These are phyloP conservation scores for Bombylius discolor DNA, from an alignment of 2,888 invertebrate species.

Conservation along the genomic window DNA sequence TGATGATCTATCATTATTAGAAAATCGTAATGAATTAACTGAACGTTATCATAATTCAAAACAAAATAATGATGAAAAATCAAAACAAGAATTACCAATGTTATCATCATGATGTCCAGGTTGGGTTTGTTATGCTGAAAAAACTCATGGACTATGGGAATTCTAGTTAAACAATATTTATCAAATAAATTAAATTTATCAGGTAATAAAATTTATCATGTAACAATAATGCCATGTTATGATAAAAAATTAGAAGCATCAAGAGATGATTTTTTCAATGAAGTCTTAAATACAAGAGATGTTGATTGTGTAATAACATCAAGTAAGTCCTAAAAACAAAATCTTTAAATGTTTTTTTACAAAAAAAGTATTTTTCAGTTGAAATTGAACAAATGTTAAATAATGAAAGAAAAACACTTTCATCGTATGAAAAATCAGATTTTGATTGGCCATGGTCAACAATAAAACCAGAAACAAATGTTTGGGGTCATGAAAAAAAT, in stretches of 20 bases:
- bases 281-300: slow-evolving; percentile 61
- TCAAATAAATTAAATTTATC: slow-evolving; percentile 37
- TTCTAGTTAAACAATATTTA: slow-evolving; percentile 30
- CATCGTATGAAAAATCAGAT: slow-evolving; percentile 38
- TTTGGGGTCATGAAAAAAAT: slow-evolving; percentile 47
- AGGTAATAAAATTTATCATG: slow-evolving; percentile 64
- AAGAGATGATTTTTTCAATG: slow-evolving; percentile 76
- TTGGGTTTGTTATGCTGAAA: slow-evolving; percentile 99
- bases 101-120: slow-evolving; percentile 94
- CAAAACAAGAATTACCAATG: slow-evolving; percentile 62
- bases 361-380: slow-evolving; percentile 41
- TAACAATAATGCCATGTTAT: slow-evolving; percentile 96
- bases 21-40: slow-evolving; percentile 77
- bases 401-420: slow-evolving; percentile 43
- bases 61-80: slow-evolving; percentile 1
- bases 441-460: slow-evolving; percentile 57
- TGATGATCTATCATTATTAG: slow-evolving; percentile 75
- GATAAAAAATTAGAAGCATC: slow-evolving; percentile 98
- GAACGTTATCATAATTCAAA: slow-evolving; percentile 47
- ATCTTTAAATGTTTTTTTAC: neutral
- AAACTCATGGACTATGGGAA: slow-evolving; percentile 71
- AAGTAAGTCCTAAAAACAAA: slow-evolving; percentile 44
- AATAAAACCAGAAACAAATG: slow-evolving; percentile 20
- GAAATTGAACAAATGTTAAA: slow-evolving; percentile 82
- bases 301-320: slow-evolving; percentile 97